Base-by-base conservation (phyloP, 2,888 invertebrate species). In the Aleiodes alternator region DNA sequence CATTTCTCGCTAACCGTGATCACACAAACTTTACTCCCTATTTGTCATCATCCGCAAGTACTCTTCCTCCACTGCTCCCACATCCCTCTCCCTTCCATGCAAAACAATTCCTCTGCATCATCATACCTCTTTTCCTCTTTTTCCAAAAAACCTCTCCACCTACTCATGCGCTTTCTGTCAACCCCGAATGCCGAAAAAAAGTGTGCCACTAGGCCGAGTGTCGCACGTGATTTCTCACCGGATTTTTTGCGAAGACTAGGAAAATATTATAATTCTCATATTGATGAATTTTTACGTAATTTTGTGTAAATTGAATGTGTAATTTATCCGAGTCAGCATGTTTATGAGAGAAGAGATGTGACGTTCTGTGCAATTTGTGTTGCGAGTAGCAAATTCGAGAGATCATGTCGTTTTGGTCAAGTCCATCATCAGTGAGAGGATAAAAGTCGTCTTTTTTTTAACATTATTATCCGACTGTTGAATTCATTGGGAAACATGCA, bases 191-290 rank as follows among this genome's bases (percentile, higher is more conserved):
- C 79, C 74, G 81, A 83, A 64, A 53, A 53, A 81, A 87, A 87
- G 80, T 87, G 85, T 87, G 86, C 84, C 86, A 87, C 82, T 85
- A 85, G 87, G 84, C 82, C 86, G 84, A 86, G 84, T 84, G 81
- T 77, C 79, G 78, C 82, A 87, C 86, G 85, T 86, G 85, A 87
- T 83, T 76, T 75, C 14, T 75, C 56, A 34, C 34, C 56, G 43
- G 8, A 16, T 34, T 29, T 69, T 34, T n/a, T 23, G 59, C 38
- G 11, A n/a, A 56, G 4, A 34, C 34, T 34, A 34, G 14, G 43
- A 29, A n/a, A 57, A 50, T 71, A 43, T 11, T 9, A 43, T 43
- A 11, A 43, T 59, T 31, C 11, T 59, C 38, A 34, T 38, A 34
- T 38, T 12, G 31, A 53, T 12, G 12, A 57, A 57, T 66, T 66